Evolutionary conservation across 2,797 vertebrate genomes (phyloP).

Genomic region (Melanotaenia pygmaea): DNA sequence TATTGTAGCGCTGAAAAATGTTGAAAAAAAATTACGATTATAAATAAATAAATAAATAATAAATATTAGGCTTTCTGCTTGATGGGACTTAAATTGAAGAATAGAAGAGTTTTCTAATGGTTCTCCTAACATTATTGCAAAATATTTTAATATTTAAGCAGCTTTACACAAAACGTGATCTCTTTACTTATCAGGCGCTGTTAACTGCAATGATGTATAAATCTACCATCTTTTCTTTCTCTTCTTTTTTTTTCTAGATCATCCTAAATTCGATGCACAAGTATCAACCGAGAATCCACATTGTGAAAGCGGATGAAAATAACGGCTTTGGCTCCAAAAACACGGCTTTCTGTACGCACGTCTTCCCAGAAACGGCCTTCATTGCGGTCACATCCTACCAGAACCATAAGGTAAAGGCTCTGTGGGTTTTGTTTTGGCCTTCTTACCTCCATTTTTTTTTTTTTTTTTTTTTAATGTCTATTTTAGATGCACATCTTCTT

Average conservation of each 20-base stretch:
- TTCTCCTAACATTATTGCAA: too few relatives aligned
- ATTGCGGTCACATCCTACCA: slow-evolving; percentile 98
- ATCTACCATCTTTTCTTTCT: background rate
- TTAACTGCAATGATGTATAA: background rate
- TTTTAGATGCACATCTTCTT: background rate
- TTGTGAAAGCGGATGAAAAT: slow-evolving; percentile 98
- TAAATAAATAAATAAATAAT: background rate
- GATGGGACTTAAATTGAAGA: too few relatives aligned
- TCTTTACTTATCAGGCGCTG: too few relatives aligned
- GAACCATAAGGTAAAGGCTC: slow-evolving; percentile 92
- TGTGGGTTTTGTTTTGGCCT: background rate
- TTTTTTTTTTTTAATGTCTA: background rate
- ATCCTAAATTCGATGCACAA: slow-evolving; percentile 99
- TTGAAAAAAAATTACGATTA: background rate
- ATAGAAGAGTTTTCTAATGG: too few relatives aligned
- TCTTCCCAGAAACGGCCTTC: slow-evolving; percentile 96
- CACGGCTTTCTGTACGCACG: slow-evolving; percentile 97
- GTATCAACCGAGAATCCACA: slow-evolving; percentile 97
- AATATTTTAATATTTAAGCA: too few relatives aligned
- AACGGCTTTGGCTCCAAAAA: slow-evolving; percentile 99
- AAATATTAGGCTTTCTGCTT: too few relatives aligned
- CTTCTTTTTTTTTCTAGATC: slow-evolving; percentile 81
- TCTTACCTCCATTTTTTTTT: background rate
- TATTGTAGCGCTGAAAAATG: background rate
- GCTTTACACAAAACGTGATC: too few relatives aligned